Evolutionary conservation across 2,888 invertebrate genomes (phyloP).

Genomic region (Archips xylosteana): DNA sequence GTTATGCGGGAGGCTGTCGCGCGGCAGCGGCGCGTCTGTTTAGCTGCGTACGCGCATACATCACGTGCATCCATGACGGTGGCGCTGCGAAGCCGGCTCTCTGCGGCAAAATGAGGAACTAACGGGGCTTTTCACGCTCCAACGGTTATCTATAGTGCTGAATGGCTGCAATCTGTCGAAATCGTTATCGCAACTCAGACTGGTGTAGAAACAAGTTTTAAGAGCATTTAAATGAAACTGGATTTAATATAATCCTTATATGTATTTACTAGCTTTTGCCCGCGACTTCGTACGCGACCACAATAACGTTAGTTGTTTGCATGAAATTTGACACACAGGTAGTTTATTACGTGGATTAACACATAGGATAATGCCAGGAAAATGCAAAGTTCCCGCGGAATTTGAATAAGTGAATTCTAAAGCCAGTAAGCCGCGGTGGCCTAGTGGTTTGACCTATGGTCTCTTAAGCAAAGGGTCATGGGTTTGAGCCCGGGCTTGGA

Average conservation of each 20-base stretch:
- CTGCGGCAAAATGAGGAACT: slow-evolving; percentile 65
- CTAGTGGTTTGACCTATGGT: too few species aligned
- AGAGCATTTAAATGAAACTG: slow-evolving; percentile 28
- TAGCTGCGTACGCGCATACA: slow-evolving; percentile 72
- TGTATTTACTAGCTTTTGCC: too few species aligned
- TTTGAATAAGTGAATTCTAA: too few species aligned
- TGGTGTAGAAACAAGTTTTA: slow-evolving; percentile 36
- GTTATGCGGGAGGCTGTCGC: slow-evolving; percentile 80
- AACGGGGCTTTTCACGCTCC: slow-evolving; percentile 74
- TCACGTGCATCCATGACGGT: slow-evolving; percentile 72
- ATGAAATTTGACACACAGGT: too few species aligned
- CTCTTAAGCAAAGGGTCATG: too few species aligned
- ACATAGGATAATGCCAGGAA: too few species aligned
- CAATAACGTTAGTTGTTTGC: too few species aligned
- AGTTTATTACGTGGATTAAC: too few species aligned
- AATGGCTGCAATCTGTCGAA: slow-evolving; percentile 51
- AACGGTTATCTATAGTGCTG: slow-evolving; percentile 57
- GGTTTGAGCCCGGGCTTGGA: too few species aligned
- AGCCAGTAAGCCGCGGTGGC: too few species aligned
- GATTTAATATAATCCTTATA: background rate
- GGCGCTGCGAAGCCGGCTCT: slow-evolving; percentile 70
- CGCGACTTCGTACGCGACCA: too few species aligned
- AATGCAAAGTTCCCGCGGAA: too few species aligned
- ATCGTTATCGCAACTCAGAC: slow-evolving; percentile 31
- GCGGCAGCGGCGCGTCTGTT: slow-evolving; percentile 75